These are phyloP conservation scores for Epirrita christyi DNA, from an alignment of 2,888 invertebrate genomes.

Conservation along the genomic window DNA sequence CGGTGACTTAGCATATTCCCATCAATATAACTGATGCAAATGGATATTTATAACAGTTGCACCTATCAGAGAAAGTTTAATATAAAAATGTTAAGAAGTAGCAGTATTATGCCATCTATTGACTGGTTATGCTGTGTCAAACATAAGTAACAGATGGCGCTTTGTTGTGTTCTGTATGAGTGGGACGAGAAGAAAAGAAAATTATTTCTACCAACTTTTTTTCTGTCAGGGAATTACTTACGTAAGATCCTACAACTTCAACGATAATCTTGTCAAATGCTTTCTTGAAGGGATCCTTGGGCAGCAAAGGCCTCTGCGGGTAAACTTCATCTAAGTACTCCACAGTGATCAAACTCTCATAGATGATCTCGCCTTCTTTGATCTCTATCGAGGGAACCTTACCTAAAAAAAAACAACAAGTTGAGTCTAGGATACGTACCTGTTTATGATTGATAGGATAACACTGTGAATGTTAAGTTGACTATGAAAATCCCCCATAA, in stretches of 20 bases:
- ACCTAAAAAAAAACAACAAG: slow-evolving; percentile 67
- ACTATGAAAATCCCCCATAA: too few species aligned
- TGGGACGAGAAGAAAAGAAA: too few species aligned
- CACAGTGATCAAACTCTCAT: slow-evolving; percentile 91
- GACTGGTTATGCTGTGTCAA: not conserved
- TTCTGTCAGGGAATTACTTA: slow-evolving; percentile 46
- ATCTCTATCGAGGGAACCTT: slow-evolving; percentile 92
- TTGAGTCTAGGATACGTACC: too few species aligned
- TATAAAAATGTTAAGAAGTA: too few species aligned
- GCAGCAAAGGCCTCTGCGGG: slow-evolving; percentile 86
- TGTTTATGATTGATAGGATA: too few species aligned
- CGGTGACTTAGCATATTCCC: not conserved
- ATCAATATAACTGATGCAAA: too few species aligned
- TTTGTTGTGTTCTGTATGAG: not conserved
- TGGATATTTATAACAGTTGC: too few species aligned
- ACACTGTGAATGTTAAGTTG: too few species aligned
- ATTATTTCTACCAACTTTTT: too few species aligned
- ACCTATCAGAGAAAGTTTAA: too few species aligned
- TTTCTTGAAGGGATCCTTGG: slow-evolving; percentile 87
- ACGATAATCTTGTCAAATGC: slow-evolving; percentile 89
- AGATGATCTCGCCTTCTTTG: slow-evolving; percentile 86
- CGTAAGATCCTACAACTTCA: slow-evolving; percentile 67
- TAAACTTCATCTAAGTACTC: slow-evolving; percentile 93
- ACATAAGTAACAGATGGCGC: not conserved
- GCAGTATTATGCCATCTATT: not conserved